phyloP scores from a whole-genome alignment of 2,113 vertebrate genomes.

The Macquaria australasica region DNA sequence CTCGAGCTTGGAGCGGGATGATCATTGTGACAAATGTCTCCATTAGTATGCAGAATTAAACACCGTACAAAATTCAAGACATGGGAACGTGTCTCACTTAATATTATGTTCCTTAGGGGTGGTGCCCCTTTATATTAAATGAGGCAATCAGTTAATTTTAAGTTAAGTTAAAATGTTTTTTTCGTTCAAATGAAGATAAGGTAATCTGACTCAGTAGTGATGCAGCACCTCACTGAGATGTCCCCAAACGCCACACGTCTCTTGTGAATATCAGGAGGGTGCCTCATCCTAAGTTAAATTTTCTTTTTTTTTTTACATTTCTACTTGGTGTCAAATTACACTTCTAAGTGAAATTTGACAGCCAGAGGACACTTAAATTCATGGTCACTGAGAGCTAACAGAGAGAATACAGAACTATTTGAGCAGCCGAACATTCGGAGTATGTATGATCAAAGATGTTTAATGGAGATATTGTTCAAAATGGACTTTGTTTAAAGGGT shows the following conservation, averaged over 20 bases:
- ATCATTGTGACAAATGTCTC: constrained; percentile 52
- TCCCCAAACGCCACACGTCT: constrained; percentile 18
- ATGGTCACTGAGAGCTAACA: not conserved
- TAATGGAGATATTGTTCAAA: not conserved
- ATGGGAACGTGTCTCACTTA: constrained; percentile 36
- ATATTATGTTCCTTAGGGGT: constrained; percentile 40
- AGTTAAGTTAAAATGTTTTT: constrained; percentile 18
- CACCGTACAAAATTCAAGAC: constrained; percentile 43
- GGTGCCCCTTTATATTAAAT: constrained; percentile 48
- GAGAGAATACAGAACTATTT: not conserved
- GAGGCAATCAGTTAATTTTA: constrained; percentile 31
- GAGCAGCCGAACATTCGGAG: not conserved
- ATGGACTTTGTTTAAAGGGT: not conserved
- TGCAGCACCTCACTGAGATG: constrained; percentile 22
- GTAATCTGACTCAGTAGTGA: constrained; percentile 29
- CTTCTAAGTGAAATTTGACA: constrained; percentile 13
- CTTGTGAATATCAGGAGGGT: constrained; percentile 17
- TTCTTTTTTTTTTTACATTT: constrained; percentile 33
- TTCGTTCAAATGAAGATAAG: constrained; percentile 17
- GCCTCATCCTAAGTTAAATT: not conserved
- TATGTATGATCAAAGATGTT: not conserved
- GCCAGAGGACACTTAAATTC: not conserved
- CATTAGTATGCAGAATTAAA: constrained; percentile 54
- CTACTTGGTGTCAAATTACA: constrained; percentile 32
- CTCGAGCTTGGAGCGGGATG: not conserved